phyloP scores from a whole-genome alignment of 2,113 vertebrate species.

The Sylvilagus bachmani region DNA sequence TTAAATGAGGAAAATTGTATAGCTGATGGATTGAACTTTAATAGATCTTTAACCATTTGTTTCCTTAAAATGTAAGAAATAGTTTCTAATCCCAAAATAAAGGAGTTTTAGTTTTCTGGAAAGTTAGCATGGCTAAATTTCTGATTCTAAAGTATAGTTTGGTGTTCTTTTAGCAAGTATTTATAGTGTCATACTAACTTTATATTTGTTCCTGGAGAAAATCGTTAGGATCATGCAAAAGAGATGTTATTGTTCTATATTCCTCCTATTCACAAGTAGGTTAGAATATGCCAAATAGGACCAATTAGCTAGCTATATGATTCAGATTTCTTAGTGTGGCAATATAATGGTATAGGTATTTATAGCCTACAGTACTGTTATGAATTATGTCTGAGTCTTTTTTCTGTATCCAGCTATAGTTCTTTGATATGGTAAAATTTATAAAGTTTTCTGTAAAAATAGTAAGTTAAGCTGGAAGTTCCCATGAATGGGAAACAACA shows the following conservation, averaged over 20 bases:
- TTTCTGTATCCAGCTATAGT: not conserved
- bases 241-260: slow-evolving; percentile 14
- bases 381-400: slow-evolving; percentile 26
- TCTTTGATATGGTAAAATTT: not conserved
- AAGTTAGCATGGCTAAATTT: slow-evolving; percentile 8
- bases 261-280: not conserved
- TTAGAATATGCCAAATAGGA: slow-evolving; percentile 9
- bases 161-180: not conserved
- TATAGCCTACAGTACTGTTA: not conserved
- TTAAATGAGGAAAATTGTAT: not conserved
- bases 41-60: slow-evolving; percentile 25
- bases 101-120: not conserved
- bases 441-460: not conserved
- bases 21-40: not conserved
- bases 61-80: slow-evolving; percentile 47
- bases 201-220: slow-evolving; percentile 53
- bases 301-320: not conserved
- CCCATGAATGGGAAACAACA: not conserved
- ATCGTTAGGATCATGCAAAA: not conserved
- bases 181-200: not conserved
- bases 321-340: slow-evolving; percentile 24
- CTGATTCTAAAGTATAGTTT: not conserved
- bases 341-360: not conserved
- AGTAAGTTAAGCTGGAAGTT: not conserved
- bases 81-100: not conserved